These are phyloP conservation scores for Contarinia nasturtii DNA, from an alignment of 1,140 invertebrate species.

Conservation along the genomic window DNA sequence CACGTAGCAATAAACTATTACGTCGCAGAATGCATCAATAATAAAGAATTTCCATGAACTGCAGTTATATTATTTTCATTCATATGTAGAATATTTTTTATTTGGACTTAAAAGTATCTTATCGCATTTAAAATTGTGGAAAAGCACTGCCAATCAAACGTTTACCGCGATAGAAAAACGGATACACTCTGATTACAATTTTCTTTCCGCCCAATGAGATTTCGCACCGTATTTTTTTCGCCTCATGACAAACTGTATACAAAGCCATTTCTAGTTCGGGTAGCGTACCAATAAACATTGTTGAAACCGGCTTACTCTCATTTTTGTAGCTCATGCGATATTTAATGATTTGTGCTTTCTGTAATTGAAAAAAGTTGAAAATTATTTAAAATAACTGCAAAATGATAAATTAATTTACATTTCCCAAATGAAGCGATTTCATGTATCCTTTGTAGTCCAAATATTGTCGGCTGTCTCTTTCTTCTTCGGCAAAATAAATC, in stretches of 20 bases:
- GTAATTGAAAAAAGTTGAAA: conserved; percentile 22
- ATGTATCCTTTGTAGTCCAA: conserved; percentile 64
- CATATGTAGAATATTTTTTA: too few species aligned
- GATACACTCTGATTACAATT: conserved; percentile 32
- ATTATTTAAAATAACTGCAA: background rate
- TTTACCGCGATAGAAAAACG: conserved; percentile 51
- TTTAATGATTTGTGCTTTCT: conserved; percentile 63
- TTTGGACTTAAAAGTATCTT: too few species aligned
- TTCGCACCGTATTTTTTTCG: conserved; percentile 30
- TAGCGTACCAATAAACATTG: conserved; percentile 75
- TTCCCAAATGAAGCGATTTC: conserved; percentile 45
- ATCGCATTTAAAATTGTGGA: conserved; percentile 52
- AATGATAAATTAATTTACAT: conserved; percentile 31
- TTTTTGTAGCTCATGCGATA: conserved; percentile 56
- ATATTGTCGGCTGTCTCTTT: conserved; percentile 31
- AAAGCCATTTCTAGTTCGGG: conserved; percentile 84
- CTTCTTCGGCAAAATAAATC: conserved; percentile 65
- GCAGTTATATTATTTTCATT: too few species aligned
- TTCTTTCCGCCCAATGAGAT: background rate
- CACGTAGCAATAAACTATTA: too few species aligned
- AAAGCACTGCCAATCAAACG: conserved; percentile 61
- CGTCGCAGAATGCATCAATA: too few species aligned
- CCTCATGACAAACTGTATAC: conserved; percentile 69
- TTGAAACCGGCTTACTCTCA: conserved; percentile 53
- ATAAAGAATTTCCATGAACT: too few species aligned